Evolutionary conservation across 2,888 invertebrate species (phyloP).

Genomic region (Nymphalis c-album): DNA sequence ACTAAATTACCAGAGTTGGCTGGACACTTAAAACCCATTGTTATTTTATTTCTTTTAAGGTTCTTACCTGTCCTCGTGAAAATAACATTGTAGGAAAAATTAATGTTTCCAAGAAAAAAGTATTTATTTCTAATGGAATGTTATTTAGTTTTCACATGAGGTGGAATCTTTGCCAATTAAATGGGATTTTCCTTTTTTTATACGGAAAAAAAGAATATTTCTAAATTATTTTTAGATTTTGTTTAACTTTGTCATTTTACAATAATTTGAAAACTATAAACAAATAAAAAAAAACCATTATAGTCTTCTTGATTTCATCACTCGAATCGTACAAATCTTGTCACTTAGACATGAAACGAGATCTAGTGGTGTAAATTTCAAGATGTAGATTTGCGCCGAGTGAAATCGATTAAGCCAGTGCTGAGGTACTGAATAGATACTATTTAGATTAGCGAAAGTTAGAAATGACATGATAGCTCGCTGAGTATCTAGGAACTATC

Average conservation of each 20-base stretch:
- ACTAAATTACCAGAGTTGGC: slow-evolving; percentile 34
- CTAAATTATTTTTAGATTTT: no score
- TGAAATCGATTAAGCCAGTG: slow-evolving; percentile 45
- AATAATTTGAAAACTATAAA: no score
- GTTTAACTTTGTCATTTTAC: no score
- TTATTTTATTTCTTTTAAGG: slow-evolving; percentile 32
- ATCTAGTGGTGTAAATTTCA: slow-evolving; percentile 31
- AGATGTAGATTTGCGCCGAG: slow-evolving; percentile 42
- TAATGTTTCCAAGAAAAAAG: neutral
- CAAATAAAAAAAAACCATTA: no score
- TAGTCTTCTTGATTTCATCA: no score
- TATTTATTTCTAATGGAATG: neutral
- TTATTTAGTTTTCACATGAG: slow-evolving; percentile 1
- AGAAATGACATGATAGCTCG: slow-evolving; percentile 24
- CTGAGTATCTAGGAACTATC: slow-evolving; percentile 19
- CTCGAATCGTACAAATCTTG: neutral
- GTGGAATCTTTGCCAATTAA: neutral
- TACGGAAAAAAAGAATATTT: neutral
- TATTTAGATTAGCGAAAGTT: slow-evolving; percentile 46
- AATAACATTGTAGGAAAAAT: slow-evolving; percentile 8
- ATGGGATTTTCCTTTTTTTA: neutral
- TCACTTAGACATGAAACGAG: neutral
- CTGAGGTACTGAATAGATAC: slow-evolving; percentile 40
- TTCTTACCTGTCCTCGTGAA: slow-evolving; percentile 14
- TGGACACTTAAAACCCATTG: slow-evolving; percentile 32